These are phyloP conservation scores for Pyrrhia umbra DNA, from an alignment of 2,888 invertebrate species.

Conservation along the genomic window DNA sequence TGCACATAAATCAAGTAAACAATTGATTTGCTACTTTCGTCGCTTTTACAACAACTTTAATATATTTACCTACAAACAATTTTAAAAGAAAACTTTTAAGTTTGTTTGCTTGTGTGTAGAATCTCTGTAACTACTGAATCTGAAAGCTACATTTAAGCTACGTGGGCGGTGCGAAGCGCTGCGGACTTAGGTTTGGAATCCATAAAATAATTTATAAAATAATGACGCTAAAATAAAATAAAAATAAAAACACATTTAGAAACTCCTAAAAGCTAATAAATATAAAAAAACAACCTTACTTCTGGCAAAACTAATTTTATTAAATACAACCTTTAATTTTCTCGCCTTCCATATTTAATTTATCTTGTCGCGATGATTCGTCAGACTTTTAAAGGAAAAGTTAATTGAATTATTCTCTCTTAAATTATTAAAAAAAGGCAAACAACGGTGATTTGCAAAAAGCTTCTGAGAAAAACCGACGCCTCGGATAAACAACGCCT, in stretches of 20 bases:
- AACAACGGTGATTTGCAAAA: constrained; percentile 34
- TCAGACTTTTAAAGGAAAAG: constrained; percentile 19
- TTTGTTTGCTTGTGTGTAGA: no score
- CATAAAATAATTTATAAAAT: not conserved
- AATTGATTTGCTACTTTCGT: no score
- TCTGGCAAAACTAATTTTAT: constrained; percentile 18
- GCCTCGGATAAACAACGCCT: constrained; percentile 14
- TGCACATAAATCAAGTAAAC: no score
- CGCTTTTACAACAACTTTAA: no score
- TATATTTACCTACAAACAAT: no score
- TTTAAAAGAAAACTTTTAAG: no score
- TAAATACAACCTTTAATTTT: constrained; percentile 13
- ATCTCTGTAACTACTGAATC: no score
- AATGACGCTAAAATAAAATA: not conserved
- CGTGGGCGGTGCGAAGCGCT: no score
- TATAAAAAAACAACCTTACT: constrained; percentile 2
- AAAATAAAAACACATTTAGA: not conserved
- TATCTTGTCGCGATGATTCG: constrained; percentile 34
- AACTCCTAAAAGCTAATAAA: not conserved
- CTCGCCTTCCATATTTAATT: constrained; percentile 25
- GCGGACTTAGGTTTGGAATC: not conserved
- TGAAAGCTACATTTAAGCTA: no score
- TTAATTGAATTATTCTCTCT: constrained; percentile 49
- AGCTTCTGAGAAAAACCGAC: constrained; percentile 19
- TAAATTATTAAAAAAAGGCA: constrained; percentile 37